These are phyloP conservation scores for Leptopilina boulardi DNA, from an alignment of 1,140 invertebrate genomes.

Conservation along the genomic window DNA sequence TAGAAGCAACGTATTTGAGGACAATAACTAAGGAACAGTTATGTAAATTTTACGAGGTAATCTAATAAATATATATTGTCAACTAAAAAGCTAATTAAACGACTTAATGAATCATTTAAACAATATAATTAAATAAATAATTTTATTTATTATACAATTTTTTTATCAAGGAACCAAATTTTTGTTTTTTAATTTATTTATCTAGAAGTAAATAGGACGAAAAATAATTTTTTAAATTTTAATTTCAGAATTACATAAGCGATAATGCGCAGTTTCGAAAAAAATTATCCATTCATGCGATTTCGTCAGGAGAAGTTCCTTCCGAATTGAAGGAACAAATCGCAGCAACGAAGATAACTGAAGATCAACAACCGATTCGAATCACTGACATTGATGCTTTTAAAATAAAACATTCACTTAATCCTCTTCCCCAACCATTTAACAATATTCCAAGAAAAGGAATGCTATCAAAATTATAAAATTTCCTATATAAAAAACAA, in stretches of 20 bases:
- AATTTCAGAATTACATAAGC: slow-evolving; percentile 71
- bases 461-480: slow-evolving; percentile 70
- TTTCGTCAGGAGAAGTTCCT: slow-evolving; percentile 82
- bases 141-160: no score
- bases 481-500: no score
- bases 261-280: slow-evolving; percentile 74
- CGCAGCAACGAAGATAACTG: slow-evolving; percentile 39
- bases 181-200: no score
- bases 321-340: slow-evolving; percentile 65
- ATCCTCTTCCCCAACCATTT: slow-evolving; percentile 81
- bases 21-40: slow-evolving; percentile 89
- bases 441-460: slow-evolving; percentile 78
- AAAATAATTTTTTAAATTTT: slow-evolving; percentile 18
- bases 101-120: no score
- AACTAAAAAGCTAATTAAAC: no score
- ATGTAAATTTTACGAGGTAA: slow-evolving; percentile 87
- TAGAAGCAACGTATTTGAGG: slow-evolving; percentile 89
- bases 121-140: no score
- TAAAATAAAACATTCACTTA: slow-evolving; percentile 82
- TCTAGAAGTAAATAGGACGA: not conserved
- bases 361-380: slow-evolving; percentile 47
- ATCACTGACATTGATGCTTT: slow-evolving; percentile 82
- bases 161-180: no score
- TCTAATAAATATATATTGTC: slow-evolving; percentile 43
- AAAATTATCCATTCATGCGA: slow-evolving; percentile 84